Evolutionary conservation across 2,888 invertebrate species (phyloP).

Genomic region (Hydrotaea diabolus): DNA sequence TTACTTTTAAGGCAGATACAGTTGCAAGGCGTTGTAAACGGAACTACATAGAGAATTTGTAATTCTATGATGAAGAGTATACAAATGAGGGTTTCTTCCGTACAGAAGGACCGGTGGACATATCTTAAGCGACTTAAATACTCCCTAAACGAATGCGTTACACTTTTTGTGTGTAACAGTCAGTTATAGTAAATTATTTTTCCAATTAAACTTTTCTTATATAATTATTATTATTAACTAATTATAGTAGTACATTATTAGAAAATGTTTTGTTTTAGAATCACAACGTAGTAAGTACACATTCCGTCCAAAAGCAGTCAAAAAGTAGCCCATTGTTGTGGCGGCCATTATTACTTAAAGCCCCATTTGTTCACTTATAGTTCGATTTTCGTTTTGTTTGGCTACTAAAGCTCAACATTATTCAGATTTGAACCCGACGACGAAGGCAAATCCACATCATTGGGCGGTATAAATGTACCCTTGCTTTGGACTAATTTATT

Average conservation of each 20-base stretch:
- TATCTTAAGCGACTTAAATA: too few relatives aligned
- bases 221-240: not conserved
- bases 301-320: not conserved
- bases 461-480: constrained; percentile 84
- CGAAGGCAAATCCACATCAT: constrained; percentile 84
- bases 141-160: too few relatives aligned
- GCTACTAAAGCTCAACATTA: constrained; percentile 89
- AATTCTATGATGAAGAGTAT: too few relatives aligned
- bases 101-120: too few relatives aligned
- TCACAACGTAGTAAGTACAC: constrained; percentile 20
- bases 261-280: not conserved
- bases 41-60: too few relatives aligned
- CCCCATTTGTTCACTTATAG: constrained; percentile 47
- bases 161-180: too few relatives aligned
- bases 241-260: not conserved
- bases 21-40: too few relatives aligned
- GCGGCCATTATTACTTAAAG: constrained; percentile 1
- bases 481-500: constrained; percentile 84
- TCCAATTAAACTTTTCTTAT: too few relatives aligned
- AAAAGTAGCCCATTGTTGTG: not conserved
- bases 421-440: constrained; percentile 89
- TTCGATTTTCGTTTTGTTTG: constrained; percentile 79
- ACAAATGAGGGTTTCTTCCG: too few relatives aligned
- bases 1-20: too few relatives aligned
- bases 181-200: too few relatives aligned